Evolutionary conservation across 2,888 invertebrate species (phyloP), one percentile per base, ranked within the genome.

Genomic region (Acrobasis consociella): DNA sequence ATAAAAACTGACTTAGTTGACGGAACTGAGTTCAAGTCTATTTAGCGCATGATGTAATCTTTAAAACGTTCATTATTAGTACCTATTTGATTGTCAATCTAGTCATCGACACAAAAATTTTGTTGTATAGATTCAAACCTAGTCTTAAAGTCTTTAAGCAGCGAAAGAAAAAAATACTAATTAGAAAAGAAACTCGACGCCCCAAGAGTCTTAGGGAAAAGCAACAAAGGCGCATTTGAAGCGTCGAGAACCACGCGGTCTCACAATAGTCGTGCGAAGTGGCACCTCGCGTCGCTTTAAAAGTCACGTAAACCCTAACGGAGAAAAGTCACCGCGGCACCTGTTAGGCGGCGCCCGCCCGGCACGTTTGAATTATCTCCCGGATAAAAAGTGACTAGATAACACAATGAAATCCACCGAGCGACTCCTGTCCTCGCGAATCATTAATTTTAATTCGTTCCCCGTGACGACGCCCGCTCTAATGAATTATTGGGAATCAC

Each of bases 401-500:
- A 86, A 87, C 81, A 80, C 85, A 83, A 82, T 82, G 83, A 81
- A 84, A 87, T 86, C 81, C 82, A 82, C 75, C 81, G 78, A 77
- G 80, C 85, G 82, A 79, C 81, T 80, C 81, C 83, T 82, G 83
- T 85, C 84, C 83, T 87, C 83, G 82, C 89, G 87, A 88, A 89
- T 91, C 92, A 92, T 92, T 91, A 91, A 92, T 91, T 91, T 91
- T 91, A 92, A 92, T 92, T 92, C 90, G 87, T 83, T 82, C 83
- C 86, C 86, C 86, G 88, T 86, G 90, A 89, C 85, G 86, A 79
- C 87, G 86, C 81, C 79, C 78, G 83, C 86, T 85, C 81, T 92
- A 91, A 92, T 92, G 91, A 91, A 91, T 91, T 91, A 92, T 91
- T 89, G 91, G 90, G 87, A 88, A 91, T 90, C 87, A 88, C 82